Conservation (phyloP, 1,140 invertebrate species). For the Pseudomyrmex dendroicus region DNA sequence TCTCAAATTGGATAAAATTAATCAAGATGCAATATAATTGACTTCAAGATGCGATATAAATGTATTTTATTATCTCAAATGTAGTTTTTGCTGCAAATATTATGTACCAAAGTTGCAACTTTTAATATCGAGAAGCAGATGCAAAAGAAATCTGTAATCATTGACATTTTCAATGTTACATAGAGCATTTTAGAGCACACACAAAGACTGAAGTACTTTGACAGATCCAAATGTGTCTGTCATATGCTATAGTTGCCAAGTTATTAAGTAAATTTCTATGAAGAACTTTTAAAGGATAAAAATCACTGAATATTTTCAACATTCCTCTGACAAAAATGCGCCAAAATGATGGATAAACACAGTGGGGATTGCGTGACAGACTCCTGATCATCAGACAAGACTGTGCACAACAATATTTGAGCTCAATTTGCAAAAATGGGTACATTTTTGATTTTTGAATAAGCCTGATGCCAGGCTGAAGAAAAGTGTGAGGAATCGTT, state of each 20-base stretch:
- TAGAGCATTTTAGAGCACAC: not conserved
- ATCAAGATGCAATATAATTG: not conserved
- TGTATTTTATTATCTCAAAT: not conserved
- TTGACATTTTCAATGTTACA: not conserved
- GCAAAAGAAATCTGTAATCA: conserved; percentile 31
- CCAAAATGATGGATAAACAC: conserved; percentile 39
- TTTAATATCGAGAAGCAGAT: conserved; percentile 21
- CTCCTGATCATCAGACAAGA: conserved; percentile 52
- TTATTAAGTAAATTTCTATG: conserved; percentile 52
- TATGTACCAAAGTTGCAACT: not conserved
- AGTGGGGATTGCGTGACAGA: conserved; percentile 22
- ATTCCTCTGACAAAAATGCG: conserved; percentile 42
- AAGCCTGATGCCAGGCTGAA: conserved; percentile 78
- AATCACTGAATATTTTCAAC: conserved; percentile 25
- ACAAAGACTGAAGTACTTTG: not conserved
- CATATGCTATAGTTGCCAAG: conserved; percentile 55
- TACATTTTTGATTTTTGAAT: conserved; percentile 87
- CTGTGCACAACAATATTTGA: conserved; percentile 85
- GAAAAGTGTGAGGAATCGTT: conserved; percentile 84
- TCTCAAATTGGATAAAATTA: not conserved
- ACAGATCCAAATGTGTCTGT: conserved; percentile 1
- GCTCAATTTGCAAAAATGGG: conserved; percentile 91
- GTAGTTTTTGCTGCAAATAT: not conserved
- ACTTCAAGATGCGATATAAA: too few relatives aligned
- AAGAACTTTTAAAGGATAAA: conserved; percentile 39